Conservation (phyloP, 2,113 vertebrate genomes). For the Nerophis lumbriciformis region DNA sequence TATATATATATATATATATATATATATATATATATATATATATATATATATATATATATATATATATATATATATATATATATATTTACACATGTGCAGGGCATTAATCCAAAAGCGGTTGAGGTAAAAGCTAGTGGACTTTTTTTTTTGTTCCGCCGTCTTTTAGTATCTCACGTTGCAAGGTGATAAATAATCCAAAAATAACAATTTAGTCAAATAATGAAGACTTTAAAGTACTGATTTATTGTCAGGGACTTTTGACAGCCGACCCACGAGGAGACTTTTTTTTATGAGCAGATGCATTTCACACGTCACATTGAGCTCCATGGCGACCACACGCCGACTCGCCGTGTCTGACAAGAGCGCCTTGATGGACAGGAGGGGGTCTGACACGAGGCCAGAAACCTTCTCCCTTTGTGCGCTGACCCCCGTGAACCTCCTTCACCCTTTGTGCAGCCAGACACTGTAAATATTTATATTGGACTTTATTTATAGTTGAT, state of each 20-base stretch:
- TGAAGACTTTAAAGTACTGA: constrained; percentile 3
- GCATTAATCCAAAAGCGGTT: background rate
- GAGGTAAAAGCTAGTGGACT: background rate
- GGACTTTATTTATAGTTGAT: constrained; percentile 41
- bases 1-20: too few species aligned
- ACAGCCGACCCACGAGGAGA: constrained; percentile 5
- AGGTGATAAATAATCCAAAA: background rate
- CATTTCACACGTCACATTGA: constrained; percentile 6
- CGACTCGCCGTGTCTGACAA: constrained; percentile 27
- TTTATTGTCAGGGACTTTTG: constrained; percentile 8
- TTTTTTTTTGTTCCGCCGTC: background rate
- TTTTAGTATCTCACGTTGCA: background rate
- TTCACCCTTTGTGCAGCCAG: constrained; percentile 26
- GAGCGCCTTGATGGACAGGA: constrained; percentile 41
- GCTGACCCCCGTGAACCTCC: constrained; percentile 48
- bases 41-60: too few species aligned
- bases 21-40: too few species aligned
- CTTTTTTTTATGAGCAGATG: constrained; percentile 2
- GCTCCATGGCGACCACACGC: background rate
- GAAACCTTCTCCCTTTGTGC: constrained; percentile 41
- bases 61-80: too few species aligned
- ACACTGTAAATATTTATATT: constrained; percentile 13
- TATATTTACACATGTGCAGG: too few species aligned
- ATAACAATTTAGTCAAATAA: background rate
- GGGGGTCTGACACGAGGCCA: constrained; percentile 40